Evolutionary conservation across 2,888 invertebrate species (phyloP).

Genomic region (Leptopilina drosophilae): DNA sequence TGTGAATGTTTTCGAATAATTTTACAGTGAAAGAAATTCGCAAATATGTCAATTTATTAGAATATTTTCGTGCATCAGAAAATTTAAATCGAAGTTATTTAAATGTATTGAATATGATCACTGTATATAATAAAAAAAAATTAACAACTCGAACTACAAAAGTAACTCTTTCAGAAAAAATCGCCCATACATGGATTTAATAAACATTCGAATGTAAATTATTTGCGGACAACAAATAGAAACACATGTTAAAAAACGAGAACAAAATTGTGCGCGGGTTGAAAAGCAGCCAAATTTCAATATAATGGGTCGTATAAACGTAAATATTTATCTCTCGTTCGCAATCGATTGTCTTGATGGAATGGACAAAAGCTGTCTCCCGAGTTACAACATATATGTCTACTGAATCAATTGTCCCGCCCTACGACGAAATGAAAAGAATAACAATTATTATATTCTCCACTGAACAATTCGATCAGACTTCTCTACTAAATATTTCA

Average conservation of each 20-base stretch:
- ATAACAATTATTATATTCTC: slow-evolving; percentile 38
- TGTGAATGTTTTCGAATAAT: too few species aligned
- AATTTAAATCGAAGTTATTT: too few species aligned
- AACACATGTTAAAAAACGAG: slow-evolving; percentile 5
- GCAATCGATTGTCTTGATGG: slow-evolving; percentile 39
- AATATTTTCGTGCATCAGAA: too few species aligned
- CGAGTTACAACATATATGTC: slow-evolving; percentile 15
- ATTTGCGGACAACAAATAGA: too few species aligned
- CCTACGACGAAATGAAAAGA: slow-evolving; percentile 12
- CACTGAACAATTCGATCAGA: neutral
- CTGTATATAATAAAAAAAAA: too few species aligned
- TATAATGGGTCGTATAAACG: slow-evolving; percentile 40
- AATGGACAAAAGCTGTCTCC: slow-evolving; percentile 32
- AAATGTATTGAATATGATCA: too few species aligned
- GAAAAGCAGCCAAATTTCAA: slow-evolving; percentile 43
- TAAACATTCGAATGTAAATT: too few species aligned
- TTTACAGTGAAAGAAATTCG: too few species aligned
- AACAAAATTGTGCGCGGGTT: slow-evolving; percentile 20
- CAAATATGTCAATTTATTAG: too few species aligned
- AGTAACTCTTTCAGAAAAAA: too few species aligned
- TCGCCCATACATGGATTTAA: too few species aligned
- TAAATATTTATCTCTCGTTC: slow-evolving; percentile 46
- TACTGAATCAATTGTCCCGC: slow-evolving; percentile 37
- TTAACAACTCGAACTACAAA: too few species aligned
- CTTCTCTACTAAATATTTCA: slow-evolving; percentile 10